Base-by-base conservation (phyloP, 2,113 vertebrate genomes). In the Galemys pyrenaicus region DNA sequence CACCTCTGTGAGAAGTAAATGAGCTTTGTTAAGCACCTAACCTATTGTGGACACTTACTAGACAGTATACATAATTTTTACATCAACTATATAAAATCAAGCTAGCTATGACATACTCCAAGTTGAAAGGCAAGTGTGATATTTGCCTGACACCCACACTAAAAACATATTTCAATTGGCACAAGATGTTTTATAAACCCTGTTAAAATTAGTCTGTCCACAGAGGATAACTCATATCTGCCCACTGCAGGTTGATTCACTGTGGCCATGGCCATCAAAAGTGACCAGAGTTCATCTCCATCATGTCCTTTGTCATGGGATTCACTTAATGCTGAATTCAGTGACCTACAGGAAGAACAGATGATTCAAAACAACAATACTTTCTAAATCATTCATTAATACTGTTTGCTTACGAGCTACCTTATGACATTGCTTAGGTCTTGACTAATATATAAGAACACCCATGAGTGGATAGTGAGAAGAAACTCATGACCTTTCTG, bases 301-400 rank as follows among this genome's bases (percentile, higher is more conserved):
- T 5, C 37, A 5, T 32, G 51, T 44, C 71, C n/a, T n/a, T 83
- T 74, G 68, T 28, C 67, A 12, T 3, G 54, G 5, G 39, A 20
- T 17, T 87, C 67, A 30, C 26, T 68, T 88, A 84, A 75, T 24
- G 16, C 60, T 56, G 35, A 70, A 35, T 60, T 67, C 6, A n/a
- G 9, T 41, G 28, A 39, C 56, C 19, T 79, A 19, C 28, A n/a
- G 26, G 30, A 54, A 85, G 17, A 91, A 39, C 5, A 44, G 20
- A 85, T 41, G 32, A 83, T 58, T 12, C 46, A 49, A 62, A 74
- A 79, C 24, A 68, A 11, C 30, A 46, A 65, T 49, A 77, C 39
- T 74, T 85, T 81, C 41, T 79, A 78, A 81, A 67, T 82, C 37
- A 82, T 79, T 87, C 44, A 56, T 37, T 87, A 13, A n/a, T 75